Base-by-base conservation (phyloP, 2,113 vertebrate genomes). In the Aix galericulata region DNA sequence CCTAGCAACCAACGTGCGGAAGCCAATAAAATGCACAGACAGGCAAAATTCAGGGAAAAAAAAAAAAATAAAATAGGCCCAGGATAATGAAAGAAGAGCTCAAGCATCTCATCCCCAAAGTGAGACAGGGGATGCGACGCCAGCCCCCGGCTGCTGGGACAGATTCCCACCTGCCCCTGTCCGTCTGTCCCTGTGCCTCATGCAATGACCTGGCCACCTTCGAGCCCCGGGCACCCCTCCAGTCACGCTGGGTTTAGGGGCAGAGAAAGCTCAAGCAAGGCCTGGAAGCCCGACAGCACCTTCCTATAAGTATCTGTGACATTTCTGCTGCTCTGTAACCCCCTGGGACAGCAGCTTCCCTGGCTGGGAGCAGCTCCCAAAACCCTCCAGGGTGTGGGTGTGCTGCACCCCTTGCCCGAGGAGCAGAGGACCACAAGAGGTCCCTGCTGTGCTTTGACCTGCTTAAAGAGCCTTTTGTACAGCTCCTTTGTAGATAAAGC, bases 1-100 rank as follows among this genome's bases (percentile, higher is more conserved):
- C 96, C 94, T 97, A 97, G 96, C 96, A 97, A 97, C 96, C 90
- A 17, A 58, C 17, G 52, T 78, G 86, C 94, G 89, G 92, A 88
- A 96, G 96, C 48, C 94, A 96, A 92, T 92, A 85, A 93, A 96
- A 96, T 25, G 80, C 42, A 60, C 66, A 73, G 81, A 94, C 1
- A 92, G 89, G 74, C 60, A 94, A 86, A 92, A 95, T 58, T 50
- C 16, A 13, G 38, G 13, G 38, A 48, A 36, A 63, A 63, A 40
- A 63, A 64, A 40, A 27, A 15, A 25, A 10, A 22, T 29, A 29
- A 64, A 60, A 95, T 82, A 44, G 7, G 53, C 50, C 78, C 84
- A 85, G n/a, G 44, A 66, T 71, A 74, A 21, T 21, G 53, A 82
- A 86, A 88, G 44, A 79, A n/a, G 50, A 78, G 66, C 76, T 68